Evolutionary conservation across 2,797 vertebrate species (phyloP), one percentile per base, ranked within the genome.

Genomic region (Gobionotothen gibberifrons): DNA sequence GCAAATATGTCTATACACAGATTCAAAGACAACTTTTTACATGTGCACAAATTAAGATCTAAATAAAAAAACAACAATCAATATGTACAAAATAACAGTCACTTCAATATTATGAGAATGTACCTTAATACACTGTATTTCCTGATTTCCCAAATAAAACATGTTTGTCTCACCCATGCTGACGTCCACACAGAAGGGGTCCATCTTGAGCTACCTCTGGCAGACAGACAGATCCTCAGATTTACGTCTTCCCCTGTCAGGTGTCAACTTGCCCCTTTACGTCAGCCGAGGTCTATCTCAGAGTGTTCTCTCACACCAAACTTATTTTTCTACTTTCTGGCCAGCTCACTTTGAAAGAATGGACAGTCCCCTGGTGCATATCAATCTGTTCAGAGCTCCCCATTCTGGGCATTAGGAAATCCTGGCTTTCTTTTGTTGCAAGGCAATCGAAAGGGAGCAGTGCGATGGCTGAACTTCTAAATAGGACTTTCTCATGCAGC

Each of bases 331-430:
- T 68, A 59, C 71, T 76, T 59, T 78, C 62, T 53, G 43, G 54
- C 63, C 68, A 63, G 69, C 71, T 85, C 79, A 55, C 63, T 74
- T 75, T 16, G 51, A 90, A 93, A 91, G 92, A 95, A 95, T 94
- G 81, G 90, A 92, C 82, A 66, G 89, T 94, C 94, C 94, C 94
- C 76, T 72, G 94, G 58, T 88, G 92, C 88, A 90, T 84, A 95
- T 95, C 93, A 95, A 95, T 95, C 93, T 94, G 93, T 95, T 94
- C 85, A 88, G 92, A 92, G 82, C 89, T 93, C 90, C 64, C 87
- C 87, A 92, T 92, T 94, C 92, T 91, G 76, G 58, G 78, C 90
- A 89, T 93, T 94, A 94, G 94, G 94, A 95, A 95, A 95, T 95
- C 94, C 94, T 95, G 94, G 93, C 94, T 94, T 95, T 95, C 93